These are phyloP conservation scores for Mustela nigripes DNA, from an alignment of 2,113 vertebrate genomes.

Conservation along the genomic window DNA sequence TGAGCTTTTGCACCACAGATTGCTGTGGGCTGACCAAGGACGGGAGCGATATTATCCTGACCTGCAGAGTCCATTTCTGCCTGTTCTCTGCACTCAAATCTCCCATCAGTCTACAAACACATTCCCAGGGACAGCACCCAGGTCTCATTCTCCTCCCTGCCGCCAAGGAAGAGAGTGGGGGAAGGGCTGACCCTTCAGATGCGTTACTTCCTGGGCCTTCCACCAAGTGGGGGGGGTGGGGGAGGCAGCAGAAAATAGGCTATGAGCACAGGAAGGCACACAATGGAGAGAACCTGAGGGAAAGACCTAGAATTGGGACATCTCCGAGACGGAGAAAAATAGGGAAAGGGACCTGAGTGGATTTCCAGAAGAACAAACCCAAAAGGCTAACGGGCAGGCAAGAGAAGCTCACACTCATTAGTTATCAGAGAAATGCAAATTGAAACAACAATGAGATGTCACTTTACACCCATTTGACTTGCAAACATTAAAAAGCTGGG, in stretches of 20 bases:
- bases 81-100: not conserved
- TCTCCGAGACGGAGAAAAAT: not conserved
- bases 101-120: not conserved
- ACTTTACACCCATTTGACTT: not conserved
- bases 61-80: not conserved
- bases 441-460: not conserved
- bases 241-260: not conserved
- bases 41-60: not conserved
- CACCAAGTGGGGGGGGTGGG: not conserved
- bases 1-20: not conserved
- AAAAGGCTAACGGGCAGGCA: not conserved
- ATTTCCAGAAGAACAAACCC: not conserved
- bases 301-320: not conserved
- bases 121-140: not conserved
- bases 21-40: not conserved
- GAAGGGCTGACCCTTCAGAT: accelerated
- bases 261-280: too few species aligned
- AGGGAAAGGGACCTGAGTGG: not conserved
- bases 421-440: not conserved
- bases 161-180: not conserved
- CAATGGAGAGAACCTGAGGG: not conserved
- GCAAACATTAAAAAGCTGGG: not conserved
- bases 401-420: not conserved
- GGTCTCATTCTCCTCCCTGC: not conserved
- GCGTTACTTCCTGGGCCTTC: too few species aligned